Percentiles rank a stretch among this genome's conserved stretches.
Conservation (phyloP, 2,113 vertebrate species). For the Mastomys coucha region DNA sequence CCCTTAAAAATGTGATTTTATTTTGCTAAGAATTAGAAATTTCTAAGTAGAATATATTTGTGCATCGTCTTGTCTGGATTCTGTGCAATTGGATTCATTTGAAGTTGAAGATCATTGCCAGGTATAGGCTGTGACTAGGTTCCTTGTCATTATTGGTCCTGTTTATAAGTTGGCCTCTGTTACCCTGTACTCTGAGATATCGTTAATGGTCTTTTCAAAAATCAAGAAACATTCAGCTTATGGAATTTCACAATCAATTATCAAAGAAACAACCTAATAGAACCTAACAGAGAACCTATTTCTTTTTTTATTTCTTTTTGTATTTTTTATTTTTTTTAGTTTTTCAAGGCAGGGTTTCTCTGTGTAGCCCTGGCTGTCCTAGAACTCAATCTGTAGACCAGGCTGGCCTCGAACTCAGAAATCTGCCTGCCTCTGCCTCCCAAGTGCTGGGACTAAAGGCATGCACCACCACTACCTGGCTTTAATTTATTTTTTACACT, state of each 20-base stretch:
- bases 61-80: fast-evolving
- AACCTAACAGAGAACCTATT: slow-evolving; percentile 22
- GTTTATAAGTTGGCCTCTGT: not conserved
- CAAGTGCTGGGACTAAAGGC: too few relatives aligned
- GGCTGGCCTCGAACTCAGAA: too few relatives aligned
- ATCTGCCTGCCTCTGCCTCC: too few relatives aligned
- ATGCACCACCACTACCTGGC: too few relatives aligned
- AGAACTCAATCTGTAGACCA: too few relatives aligned
- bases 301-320: not conserved
- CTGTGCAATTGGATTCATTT: not conserved
- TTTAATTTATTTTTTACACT: too few relatives aligned
- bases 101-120: not conserved
- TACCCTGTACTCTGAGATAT: not conserved
- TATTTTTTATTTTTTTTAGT: too few relatives aligned
- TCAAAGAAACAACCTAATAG: slow-evolving; percentile 14
- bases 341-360: too few relatives aligned
- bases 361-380: too few relatives aligned
- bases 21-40: slow-evolving; percentile 23
- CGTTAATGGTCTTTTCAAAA: not conserved
- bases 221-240: slow-evolving; percentile 33
- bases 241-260: slow-evolving; percentile 2
- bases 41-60: not conserved
- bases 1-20: slow-evolving; percentile 43
- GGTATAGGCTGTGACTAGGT: not conserved
- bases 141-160: slow-evolving; percentile 10